phyloP scores from a whole-genome alignment of 1,140 invertebrate species.

The Plectus sambesii region DNA sequence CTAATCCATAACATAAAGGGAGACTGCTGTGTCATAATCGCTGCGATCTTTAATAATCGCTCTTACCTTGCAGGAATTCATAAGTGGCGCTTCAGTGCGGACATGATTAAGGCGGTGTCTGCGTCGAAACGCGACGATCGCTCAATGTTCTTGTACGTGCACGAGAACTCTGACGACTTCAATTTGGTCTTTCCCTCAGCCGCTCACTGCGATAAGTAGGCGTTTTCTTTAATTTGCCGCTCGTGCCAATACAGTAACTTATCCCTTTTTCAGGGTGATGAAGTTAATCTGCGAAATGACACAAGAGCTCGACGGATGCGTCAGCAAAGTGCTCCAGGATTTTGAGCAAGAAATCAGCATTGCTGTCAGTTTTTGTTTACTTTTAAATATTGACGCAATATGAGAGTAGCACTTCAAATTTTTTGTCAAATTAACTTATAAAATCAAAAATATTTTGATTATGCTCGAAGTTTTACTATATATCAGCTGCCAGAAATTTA shows the following conservation, averaged over 20 bases:
- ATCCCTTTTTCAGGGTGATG: constrained; percentile 19
- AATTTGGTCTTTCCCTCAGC: constrained; percentile 93
- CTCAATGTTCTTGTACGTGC: constrained; percentile 90
- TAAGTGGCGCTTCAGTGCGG: constrained; percentile 80
- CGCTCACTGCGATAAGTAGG: constrained; percentile 65
- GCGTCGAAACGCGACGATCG: constrained; percentile 87
- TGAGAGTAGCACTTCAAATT: no score
- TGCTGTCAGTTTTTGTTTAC: constrained; percentile 11
- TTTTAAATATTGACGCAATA: no score
- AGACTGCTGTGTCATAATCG: background rate
- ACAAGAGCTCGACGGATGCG: constrained; percentile 27
- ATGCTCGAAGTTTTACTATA: no score
- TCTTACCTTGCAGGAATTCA: constrained; percentile 60
- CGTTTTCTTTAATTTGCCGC: no score
- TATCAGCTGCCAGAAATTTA: no score
- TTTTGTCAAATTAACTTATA: no score
- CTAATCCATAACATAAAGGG: no score
- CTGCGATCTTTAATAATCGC: background rate
- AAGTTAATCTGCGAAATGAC: constrained; percentile 28
- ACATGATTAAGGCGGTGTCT: constrained; percentile 74
- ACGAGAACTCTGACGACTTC: constrained; percentile 95
- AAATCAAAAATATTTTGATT: constrained; percentile 3
- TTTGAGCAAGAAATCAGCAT: constrained; percentile 28
- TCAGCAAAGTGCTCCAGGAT: constrained; percentile 34
- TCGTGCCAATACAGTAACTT: constrained; percentile 23